These are phyloP conservation scores for Phrynocephalus vlangalii DNA, from an alignment of 2,797 vertebrate species.

Conservation along the genomic window DNA sequence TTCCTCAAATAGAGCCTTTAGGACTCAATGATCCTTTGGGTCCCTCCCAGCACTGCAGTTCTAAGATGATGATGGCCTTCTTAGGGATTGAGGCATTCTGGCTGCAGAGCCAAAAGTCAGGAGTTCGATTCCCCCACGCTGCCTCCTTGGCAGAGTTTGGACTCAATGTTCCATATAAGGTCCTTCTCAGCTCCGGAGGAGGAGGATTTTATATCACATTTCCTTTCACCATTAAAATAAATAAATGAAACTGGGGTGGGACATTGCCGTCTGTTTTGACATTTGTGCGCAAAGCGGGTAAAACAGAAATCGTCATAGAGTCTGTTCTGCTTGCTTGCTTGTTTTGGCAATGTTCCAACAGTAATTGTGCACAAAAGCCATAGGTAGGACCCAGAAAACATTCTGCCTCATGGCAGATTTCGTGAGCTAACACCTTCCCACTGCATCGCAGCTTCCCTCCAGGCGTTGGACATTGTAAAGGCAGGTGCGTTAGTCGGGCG, in stretches of 20 bases:
- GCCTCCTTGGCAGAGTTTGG: no score
- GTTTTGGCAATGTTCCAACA: background rate
- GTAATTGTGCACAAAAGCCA: background rate
- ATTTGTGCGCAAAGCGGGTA: background rate
- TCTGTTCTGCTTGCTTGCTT: no score
- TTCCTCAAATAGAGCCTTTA: background rate
- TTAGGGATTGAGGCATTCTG: no score
- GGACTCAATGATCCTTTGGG: no score
- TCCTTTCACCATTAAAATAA: background rate
- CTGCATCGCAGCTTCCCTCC: background rate
- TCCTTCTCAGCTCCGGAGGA: no score
- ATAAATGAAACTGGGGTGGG: no score
- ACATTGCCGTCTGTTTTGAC: background rate
- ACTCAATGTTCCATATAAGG: no score
- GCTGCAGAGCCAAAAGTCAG: no score
- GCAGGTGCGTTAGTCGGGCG: background rate
- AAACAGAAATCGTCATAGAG: background rate
- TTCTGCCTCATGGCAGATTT: background rate
- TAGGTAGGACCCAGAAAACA: background rate
- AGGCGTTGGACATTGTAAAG: background rate
- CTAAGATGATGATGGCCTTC: no score
- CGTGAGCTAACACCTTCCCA: background rate
- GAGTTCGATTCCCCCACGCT: no score
- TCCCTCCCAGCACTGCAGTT: no score
- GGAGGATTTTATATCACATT: background rate